Evolutionary conservation across 2,797 vertebrate species (phyloP), one percentile per base, ranked within the genome.

Genomic region (Carapus acus): DNA sequence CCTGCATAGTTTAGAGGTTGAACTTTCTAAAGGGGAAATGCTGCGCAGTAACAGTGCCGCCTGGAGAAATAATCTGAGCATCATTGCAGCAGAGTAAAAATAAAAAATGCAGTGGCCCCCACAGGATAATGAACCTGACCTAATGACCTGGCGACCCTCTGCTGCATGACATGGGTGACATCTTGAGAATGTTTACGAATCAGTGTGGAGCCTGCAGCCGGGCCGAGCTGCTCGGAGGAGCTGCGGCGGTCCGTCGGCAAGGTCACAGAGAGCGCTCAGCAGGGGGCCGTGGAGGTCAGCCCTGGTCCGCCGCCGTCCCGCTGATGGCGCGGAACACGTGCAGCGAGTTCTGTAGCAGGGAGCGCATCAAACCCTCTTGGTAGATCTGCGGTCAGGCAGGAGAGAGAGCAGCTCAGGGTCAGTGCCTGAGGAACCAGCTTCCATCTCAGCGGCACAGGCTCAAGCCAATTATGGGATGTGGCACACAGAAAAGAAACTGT

Each of bases 271-370:
- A 6, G 20, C 12, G 3, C n/a, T n/a, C n/a, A n/a, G n/a, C n/a
- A n/a, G 22, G 19, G 6, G 33, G 14, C 7, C 0, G n/a, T 13
- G 7, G 37, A 45, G 33, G 33, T 77, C 88, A 96, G 42, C 80
- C 83, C 73, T 89, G 80, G 42, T 92, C 85, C 5, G 87, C 67
- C 8, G 91, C 85, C 0, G 89, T 98, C 57, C 94, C 95, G 0
- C 95, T 98, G 83, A 98, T 98, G 1, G 91, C 96, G 46, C 91
- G 88, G 68, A 98, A 98, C 54, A 98, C 96, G 0, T 95, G 91
- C 21, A 95, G 78, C 1, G 94, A 95, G 85, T 94, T 93, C 43
- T 93, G 91, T 62, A 97, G 74, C 81, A 94, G 87, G 0, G 88
- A 93, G 33, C 91, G 90, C 84, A 94, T 91, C 31, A 91, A 85